Conservation (phyloP, 2,113 vertebrate species). For the Oceanites oceanicus region DNA sequence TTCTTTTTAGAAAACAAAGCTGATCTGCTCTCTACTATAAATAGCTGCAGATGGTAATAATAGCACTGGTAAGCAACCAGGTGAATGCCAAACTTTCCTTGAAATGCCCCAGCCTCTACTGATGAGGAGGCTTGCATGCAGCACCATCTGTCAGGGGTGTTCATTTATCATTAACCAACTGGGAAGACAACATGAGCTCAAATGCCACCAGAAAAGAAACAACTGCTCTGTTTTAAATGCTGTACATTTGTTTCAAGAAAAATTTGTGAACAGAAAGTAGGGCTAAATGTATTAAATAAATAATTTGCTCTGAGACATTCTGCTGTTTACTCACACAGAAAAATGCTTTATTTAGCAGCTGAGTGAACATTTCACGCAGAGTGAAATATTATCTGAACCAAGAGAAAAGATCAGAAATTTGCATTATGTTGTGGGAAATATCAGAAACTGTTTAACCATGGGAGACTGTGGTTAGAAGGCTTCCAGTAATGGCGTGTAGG, state of each 20-base stretch:
- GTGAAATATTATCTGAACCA: not conserved
- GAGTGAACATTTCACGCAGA: not conserved
- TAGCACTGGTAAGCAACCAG: not conserved
- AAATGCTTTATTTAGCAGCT: slow-evolving; percentile 29
- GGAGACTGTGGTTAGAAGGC: not conserved
- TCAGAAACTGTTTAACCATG: not conserved
- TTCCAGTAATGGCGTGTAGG: not conserved
- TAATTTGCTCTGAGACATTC: slow-evolving; percentile 38
- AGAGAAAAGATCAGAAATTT: not conserved
- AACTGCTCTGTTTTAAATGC: not conserved
- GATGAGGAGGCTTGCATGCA: not conserved
- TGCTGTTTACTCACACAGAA: slow-evolving; percentile 19
- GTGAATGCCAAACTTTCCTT: not conserved
- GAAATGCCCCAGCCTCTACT: not conserved
- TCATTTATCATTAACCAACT: not conserved
- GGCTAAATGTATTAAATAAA: slow-evolving; percentile 38
- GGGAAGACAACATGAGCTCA: not conserved
- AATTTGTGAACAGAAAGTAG: slow-evolving; percentile 10
- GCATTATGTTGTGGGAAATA: not conserved
- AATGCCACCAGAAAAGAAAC: not conserved
- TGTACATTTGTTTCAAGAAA: not conserved
- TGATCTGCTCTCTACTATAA: not conserved
- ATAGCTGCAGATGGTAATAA: not conserved
- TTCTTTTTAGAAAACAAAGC: not conserved
- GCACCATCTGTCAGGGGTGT: not conserved